Base-by-base conservation (phyloP, 2,797 vertebrate genomes). In the Sciaenops ocellatus region DNA sequence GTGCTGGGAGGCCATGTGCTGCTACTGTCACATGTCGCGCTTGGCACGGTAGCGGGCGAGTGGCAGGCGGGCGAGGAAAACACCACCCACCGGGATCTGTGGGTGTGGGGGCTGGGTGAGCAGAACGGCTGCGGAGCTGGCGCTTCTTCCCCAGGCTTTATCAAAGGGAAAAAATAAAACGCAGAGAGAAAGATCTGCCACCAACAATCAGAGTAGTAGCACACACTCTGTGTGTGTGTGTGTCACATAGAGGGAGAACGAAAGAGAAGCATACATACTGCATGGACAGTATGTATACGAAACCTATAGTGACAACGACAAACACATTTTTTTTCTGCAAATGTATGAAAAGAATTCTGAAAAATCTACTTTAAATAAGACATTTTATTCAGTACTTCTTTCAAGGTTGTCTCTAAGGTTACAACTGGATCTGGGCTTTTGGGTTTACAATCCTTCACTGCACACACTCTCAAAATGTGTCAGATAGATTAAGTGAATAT, bases 11-110 rank as follows among this genome's bases (percentile, higher is more conserved):
- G 85, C 90, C 92, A 93, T 92, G 94, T 94, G 94, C 87, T 89
- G 86, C 89, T 80, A 20, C 89, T 89, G 94, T 95, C 93, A 95
- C 95, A 93, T 96, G 93, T 92, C 75, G 61, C 20, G 22, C 62
- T 90, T 91, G 87, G 90, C 91, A 93, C 69, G n/a, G 87, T 69
- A 87, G 87, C 57, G 81, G 84, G 77, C 52, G 44, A 85, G 69
- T 28, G 74, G 83, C 85, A 86, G 87, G 85, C 76, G 80, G 85
- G 89, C 28, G 73, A 93, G 88, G 91, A 94, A 94, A 93, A 92
- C 92, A 90, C 92, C 94, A 89, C 93, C 94, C 94, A 91, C 89
- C 78, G 89, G 87, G 92, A 91, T 63, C 73, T 84, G 78, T 89
- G 86, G 88, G 89, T 76, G 81, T 78, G 85, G 84, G 84, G 87